A percentile compares a stretch with the other conserved stretches of the same genome.
Evolutionary conservation across 1,140 invertebrate species (phyloP).

Genomic region (Anthonomus grandis): DNA sequence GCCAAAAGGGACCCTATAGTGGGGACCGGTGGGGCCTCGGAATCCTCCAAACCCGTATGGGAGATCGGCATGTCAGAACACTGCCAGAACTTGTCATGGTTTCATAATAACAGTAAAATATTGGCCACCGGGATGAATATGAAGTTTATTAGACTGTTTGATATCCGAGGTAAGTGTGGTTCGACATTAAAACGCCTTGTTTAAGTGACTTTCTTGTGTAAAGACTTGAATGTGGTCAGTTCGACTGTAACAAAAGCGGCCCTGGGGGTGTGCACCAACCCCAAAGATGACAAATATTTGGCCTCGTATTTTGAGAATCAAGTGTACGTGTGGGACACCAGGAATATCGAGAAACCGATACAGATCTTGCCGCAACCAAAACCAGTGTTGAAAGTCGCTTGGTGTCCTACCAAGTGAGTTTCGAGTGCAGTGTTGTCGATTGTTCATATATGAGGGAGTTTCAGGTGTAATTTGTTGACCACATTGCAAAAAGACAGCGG

Average conservation of each 20-base stretch:
- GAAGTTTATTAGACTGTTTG: constrained; percentile 87
- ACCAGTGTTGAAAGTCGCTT: constrained; percentile 71
- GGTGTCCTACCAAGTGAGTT: constrained; percentile 82
- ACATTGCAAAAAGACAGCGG: constrained; percentile 69
- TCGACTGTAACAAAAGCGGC: constrained; percentile 79
- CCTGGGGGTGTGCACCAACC: constrained; percentile 75
- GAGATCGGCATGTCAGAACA: constrained; percentile 78
- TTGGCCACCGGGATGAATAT: constrained; percentile 84
- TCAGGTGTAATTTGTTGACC: constrained; percentile 70
- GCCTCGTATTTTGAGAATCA: constrained; percentile 80
- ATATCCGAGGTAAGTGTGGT: constrained; percentile 73
- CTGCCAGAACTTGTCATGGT: constrained; percentile 82
- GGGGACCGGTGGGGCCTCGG: constrained; percentile 36
- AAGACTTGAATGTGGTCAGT: constrained; percentile 68
- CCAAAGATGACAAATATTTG: constrained; percentile 70
- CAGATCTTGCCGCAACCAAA: constrained; percentile 67
- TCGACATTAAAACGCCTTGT: background rate
- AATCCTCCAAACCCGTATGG: constrained; percentile 54
- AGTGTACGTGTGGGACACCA: constrained; percentile 82
- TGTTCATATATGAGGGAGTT: constrained; percentile 21
- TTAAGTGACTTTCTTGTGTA: constrained; percentile 25
- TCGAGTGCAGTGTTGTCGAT: background rate
- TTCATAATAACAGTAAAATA: constrained; percentile 66
- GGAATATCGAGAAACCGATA: constrained; percentile 83
- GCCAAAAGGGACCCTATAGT: constrained; percentile 43